A percentile compares a stretch with the other conserved stretches of the same genome.
Evolutionary conservation across 2,113 vertebrate genomes (phyloP).

Genomic region (Pedionomus torquatus): DNA sequence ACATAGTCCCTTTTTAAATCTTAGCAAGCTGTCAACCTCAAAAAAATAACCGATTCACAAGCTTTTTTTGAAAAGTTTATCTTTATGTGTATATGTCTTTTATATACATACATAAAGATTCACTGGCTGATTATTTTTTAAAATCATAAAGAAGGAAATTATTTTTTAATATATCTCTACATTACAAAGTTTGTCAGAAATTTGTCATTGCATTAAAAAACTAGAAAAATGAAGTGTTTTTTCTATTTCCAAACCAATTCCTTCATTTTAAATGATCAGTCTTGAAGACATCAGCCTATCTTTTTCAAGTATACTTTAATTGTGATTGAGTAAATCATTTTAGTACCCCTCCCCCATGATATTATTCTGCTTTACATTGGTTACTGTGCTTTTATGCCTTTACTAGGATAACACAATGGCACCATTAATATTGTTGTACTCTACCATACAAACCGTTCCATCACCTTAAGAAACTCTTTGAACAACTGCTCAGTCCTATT

Average conservation of each 20-base stretch:
- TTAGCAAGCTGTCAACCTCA: background rate
- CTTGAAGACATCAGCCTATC: background rate
- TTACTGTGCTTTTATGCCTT: background rate
- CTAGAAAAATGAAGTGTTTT: background rate
- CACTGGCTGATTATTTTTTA: background rate
- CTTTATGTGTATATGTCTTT: background rate
- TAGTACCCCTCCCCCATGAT: background rate
- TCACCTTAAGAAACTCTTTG: background rate
- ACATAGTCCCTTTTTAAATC: background rate
- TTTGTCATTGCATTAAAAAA: background rate
- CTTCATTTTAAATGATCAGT: background rate
- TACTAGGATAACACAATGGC: background rate
- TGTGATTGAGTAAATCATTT: background rate
- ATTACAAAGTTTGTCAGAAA: background rate
- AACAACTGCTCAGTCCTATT: constrained; percentile 6
- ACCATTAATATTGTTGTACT: background rate
- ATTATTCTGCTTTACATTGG: background rate
- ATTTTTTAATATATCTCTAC: background rate
- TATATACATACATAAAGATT: background rate
- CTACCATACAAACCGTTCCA: constrained; percentile 1
- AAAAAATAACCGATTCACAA: background rate
- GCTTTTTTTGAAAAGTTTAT: background rate
- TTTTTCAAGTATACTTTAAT: background rate
- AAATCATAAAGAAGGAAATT: background rate
- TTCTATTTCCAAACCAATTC: background rate